These are phyloP conservation scores for Anagyrus pseudococci DNA, from an alignment of 2,888 invertebrate genomes.

Conservation along the genomic window DNA sequence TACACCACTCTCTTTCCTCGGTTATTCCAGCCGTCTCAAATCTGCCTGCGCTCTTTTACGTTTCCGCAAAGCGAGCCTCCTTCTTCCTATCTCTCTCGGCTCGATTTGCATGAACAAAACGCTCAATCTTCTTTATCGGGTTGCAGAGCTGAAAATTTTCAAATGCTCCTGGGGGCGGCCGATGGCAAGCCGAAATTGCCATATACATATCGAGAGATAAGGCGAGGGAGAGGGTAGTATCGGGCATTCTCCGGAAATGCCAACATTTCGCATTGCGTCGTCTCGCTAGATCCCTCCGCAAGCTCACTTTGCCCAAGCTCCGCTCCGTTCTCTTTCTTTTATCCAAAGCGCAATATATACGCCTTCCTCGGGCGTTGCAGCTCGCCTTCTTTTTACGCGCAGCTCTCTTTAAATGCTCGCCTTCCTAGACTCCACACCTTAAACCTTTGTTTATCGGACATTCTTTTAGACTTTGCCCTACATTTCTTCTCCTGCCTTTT, in stretches of 20 bases:
- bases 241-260: conserved; percentile 4
- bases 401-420: too few relatives aligned
- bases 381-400: neutral
- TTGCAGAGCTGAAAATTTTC: conserved; percentile 41
- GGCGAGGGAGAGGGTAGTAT: neutral
- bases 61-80: too few relatives aligned
- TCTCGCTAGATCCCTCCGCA: neutral
- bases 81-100: conserved; percentile 4
- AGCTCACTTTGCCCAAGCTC: neutral
- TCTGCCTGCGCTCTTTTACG: too few relatives aligned
- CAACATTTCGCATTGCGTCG: conserved; percentile 30
- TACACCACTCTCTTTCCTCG: too few relatives aligned
- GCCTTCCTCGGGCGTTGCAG: neutral
- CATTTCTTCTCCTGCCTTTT: too few relatives aligned
- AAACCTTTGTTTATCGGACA: too few relatives aligned
- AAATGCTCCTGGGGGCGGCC: conserved; percentile 13
- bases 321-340: conserved; percentile 12
- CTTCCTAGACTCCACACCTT: too few relatives aligned
- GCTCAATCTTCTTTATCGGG: conserved; percentile 51
- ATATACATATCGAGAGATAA: too few relatives aligned
- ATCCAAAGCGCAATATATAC: neutral
- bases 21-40: too few relatives aligned
- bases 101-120: conserved; percentile 53
- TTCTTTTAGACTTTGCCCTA: too few relatives aligned
- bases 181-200: too few relatives aligned